phyloP scores from a whole-genome alignment of 1,140 invertebrate species.

The Ericerus pela region DNA sequence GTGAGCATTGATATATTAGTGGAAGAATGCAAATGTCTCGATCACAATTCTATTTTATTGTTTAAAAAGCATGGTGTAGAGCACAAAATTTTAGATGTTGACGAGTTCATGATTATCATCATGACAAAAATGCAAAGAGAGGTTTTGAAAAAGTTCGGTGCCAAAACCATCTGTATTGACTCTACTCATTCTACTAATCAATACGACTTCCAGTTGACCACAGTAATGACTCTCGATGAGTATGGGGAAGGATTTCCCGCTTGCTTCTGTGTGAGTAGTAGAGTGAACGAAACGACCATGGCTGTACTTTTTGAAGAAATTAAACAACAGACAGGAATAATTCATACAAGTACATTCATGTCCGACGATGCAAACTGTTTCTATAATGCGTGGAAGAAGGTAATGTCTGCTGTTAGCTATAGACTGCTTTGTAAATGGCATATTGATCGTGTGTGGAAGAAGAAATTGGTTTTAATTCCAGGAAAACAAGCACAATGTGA shows the following conservation, averaged over 20 bases:
- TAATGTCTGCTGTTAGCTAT: neutral
- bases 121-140: neutral
- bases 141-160: neutral
- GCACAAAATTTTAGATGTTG: no score
- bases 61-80: no score
- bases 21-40: no score
- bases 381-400: neutral
- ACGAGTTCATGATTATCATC: no score
- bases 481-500: neutral
- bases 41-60: no score
- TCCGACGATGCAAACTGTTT: neutral
- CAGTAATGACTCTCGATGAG: neutral
- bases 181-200: neutral
- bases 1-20: no score
- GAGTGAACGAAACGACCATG: neutral
- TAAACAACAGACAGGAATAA: conserved; percentile 1
- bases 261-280: conserved; percentile 2
- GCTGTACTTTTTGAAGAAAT: neutral
- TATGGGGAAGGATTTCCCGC: conserved; percentile 8
- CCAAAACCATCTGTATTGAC: neutral
- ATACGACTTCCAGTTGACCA: neutral
- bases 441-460: conserved; percentile 2
- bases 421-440: conserved; percentile 1
- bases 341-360: neutral
- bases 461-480: neutral